phyloP scores from a whole-genome alignment of 2,888 invertebrate genomes.

The Drosophila dives region DNA sequence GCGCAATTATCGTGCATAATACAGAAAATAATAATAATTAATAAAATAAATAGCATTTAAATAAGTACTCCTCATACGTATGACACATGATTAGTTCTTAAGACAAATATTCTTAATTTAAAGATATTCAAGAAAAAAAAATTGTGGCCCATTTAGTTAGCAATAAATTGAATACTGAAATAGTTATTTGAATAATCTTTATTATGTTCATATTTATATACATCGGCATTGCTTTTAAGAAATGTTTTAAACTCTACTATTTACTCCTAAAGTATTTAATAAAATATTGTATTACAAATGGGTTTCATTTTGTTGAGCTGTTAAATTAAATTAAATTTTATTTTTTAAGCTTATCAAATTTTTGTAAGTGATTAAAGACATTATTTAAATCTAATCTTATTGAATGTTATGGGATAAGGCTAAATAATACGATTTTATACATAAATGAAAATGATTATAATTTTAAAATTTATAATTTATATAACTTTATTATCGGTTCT shows the following conservation, averaged over 20 bases:
- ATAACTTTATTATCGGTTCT: background rate
- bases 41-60: slow-evolving; percentile 1
- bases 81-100: slow-evolving; percentile 31
- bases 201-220: slow-evolving; percentile 20
- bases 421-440: background rate
- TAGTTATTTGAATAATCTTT: slow-evolving; percentile 26
- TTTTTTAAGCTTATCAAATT: background rate
- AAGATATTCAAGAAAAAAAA: background rate
- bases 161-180: slow-evolving; percentile 13
- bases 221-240: slow-evolving; percentile 14
- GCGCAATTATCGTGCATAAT: slow-evolving; percentile 56
- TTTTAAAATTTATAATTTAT: background rate
- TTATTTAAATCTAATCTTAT: background rate
- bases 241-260: slow-evolving; percentile 24
- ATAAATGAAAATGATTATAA: background rate
- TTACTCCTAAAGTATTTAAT: slow-evolving; percentile 33
- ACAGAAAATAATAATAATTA: background rate
- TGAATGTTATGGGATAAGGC: background rate
- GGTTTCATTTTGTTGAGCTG: background rate
- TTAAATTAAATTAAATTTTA: background rate
- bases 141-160: slow-evolving; percentile 39
- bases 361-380: background rate
- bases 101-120: slow-evolving; percentile 5
- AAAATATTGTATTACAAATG: slow-evolving; percentile 33
- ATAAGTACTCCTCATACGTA: slow-evolving; percentile 13